These are phyloP conservation scores for Clarias macrocephalus DNA, from an alignment of 2,113 vertebrate species.

Conservation along the genomic window DNA sequence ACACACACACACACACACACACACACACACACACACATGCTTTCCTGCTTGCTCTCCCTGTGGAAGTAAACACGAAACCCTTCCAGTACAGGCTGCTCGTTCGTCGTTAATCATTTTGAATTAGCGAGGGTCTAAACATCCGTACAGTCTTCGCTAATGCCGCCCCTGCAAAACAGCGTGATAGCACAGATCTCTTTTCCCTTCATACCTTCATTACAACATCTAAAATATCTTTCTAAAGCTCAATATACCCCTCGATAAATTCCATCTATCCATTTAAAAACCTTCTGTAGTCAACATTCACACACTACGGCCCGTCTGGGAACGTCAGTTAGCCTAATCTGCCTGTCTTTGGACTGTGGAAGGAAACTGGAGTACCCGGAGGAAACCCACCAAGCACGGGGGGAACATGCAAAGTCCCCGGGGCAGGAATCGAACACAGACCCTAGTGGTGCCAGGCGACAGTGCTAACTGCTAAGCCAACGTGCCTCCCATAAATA, in stretches of 20 bases:
- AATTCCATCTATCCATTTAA: too few relatives aligned
- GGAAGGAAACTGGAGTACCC: too few relatives aligned
- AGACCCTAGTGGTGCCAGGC: too few relatives aligned
- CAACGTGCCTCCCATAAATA: neutral
- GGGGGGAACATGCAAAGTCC: too few relatives aligned
- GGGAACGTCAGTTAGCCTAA: too few relatives aligned
- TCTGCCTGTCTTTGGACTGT: too few relatives aligned
- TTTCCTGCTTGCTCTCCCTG: neutral
- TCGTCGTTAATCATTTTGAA: conserved; percentile 18
- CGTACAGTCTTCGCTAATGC: neutral
- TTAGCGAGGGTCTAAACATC: neutral
- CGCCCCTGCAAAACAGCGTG: neutral
- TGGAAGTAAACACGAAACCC: conserved; percentile 12
- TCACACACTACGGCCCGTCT: too few relatives aligned
- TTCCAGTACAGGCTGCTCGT: neutral
- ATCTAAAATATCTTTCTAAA: neutral
- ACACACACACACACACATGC: neutral
- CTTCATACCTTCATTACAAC: neutral
- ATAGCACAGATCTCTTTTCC: neutral
- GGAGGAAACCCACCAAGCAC: too few relatives aligned
- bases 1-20: neutral
- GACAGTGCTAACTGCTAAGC: too few relatives aligned
- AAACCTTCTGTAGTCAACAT: too few relatives aligned
- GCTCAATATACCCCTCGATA: neutral
- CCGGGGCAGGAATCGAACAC: too few relatives aligned